Evolutionary conservation across 2,113 vertebrate species (phyloP), one percentile per base, ranked within the genome.

Genomic region (Lasiurus cinereus): DNA sequence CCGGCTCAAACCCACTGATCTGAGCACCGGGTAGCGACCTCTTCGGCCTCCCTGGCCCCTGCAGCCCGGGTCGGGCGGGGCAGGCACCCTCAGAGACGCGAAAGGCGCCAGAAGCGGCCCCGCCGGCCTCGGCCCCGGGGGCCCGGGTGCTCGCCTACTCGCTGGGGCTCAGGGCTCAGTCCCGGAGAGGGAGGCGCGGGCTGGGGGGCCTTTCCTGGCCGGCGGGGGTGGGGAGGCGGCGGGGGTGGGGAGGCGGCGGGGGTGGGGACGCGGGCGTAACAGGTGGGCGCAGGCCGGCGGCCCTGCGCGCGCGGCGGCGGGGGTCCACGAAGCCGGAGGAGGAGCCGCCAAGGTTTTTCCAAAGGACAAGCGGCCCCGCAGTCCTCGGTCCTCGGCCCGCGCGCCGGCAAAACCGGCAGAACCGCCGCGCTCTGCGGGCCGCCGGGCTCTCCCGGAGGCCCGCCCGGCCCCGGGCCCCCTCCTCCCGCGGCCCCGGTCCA

Each of bases 201-300:
- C 86, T 1, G 83, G 46, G 56, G 56, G 39, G 18, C 29, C 66
- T 46, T 27, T 82, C 59, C 77, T 33, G 93, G 19, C 33, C 1
- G 1, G 52, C 52, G 16, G 15, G 18, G 52, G 18, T n/a, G n/a
- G 22, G 62, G 80, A 46, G 90, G 79, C 2, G 27, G 39, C 70
- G 43, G 66, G 46, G 39, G 39, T 5, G 39, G 39, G 52, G 50
- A 12, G 48, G 48, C 48, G 50, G 18, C 39, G 52, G 6, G 52
- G 18, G 52, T 16, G 52, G 13, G 70, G 48, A 86, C 72, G 56
- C 52, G 19, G 66, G 87, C n/a, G 94, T 97, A 97, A 97, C 96
- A 97, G 97, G 96, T 97, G 97, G 64, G 67, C 46, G 52, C 69
- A 95, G 96, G 95, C 83, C 91, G 16, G 50, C 33, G 10, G 82